phyloP scores from a whole-genome alignment of 1,140 invertebrate genomes.

The Lucilia sericata region DNA sequence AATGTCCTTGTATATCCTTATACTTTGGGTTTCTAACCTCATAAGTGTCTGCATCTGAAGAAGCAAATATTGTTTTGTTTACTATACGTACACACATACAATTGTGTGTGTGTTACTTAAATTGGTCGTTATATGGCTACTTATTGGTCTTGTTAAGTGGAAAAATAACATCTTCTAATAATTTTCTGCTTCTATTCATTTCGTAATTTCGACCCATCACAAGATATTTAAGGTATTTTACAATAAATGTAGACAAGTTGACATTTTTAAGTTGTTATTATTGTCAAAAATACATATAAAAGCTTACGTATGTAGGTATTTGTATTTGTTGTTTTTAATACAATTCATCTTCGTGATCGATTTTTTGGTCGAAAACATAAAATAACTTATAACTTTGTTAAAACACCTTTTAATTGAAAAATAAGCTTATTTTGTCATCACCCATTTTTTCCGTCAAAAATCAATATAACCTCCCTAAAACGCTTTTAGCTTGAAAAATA shows the following conservation, averaged over 20 bases:
- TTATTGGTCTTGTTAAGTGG: not conserved
- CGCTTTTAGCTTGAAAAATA: no score
- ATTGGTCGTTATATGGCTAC: not conserved
- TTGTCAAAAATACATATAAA: not conserved
- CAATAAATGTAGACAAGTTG: not conserved
- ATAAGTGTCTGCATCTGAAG: not conserved
- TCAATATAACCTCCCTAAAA: no score
- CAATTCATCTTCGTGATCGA: no score
- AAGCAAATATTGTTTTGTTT: not conserved
- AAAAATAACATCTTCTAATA: not conserved
- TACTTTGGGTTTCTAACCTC: not conserved
- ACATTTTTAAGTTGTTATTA: not conserved
- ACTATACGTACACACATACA: no score
- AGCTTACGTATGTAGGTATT: no score
- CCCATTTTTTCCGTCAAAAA: no score
- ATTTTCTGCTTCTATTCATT: not conserved
- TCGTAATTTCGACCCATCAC: not conserved
- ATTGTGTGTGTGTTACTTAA: not conserved
- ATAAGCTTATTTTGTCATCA: no score
- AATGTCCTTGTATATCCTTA: no score
- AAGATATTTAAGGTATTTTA: not conserved
- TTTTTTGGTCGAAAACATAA: no score
- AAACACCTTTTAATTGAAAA: no score
- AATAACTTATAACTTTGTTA: no score
- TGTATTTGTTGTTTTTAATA: no score